A percentile compares a stretch with the other conserved stretches of the same genome.
These are phyloP conservation scores for Callimico goeldii DNA, from an alignment of 2,797 vertebrate species.

Conservation along the genomic window DNA sequence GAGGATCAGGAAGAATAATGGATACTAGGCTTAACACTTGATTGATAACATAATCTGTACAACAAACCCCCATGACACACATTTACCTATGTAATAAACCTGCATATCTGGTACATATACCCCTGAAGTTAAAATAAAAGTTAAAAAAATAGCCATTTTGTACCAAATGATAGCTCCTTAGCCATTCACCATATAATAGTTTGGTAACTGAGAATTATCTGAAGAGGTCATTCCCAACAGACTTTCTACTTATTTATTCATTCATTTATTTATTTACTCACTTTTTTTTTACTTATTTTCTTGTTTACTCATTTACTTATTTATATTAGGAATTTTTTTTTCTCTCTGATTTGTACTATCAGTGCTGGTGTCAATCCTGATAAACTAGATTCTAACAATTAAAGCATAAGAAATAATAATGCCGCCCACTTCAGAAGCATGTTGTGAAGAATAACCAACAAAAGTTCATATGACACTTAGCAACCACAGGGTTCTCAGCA, in stretches of 20 bases:
- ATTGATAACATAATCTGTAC: not conserved
- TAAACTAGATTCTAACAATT: not conserved
- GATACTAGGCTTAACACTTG: not conserved
- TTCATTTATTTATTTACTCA: not conserved
- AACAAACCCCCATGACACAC: not conserved
- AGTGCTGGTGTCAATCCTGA: not conserved
- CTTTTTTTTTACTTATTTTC: not conserved
- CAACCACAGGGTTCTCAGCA: not conserved
- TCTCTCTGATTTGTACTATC: not conserved
- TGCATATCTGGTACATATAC: not conserved
- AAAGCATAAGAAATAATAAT: not conserved
- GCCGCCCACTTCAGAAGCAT: not conserved
- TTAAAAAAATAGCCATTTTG: not conserved
- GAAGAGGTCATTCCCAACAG: not conserved
- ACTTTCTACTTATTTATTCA: not conserved
- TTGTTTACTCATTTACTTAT: not conserved
- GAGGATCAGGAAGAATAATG: not conserved
- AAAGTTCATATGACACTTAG: not conserved
- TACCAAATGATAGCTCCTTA: not conserved
- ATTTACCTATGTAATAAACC: not conserved
- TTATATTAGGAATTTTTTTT: not conserved
- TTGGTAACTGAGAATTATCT: not conserved
- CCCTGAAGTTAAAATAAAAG: not conserved
- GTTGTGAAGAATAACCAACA: not conserved
- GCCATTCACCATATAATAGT: not conserved